These are phyloP conservation scores for Dryadula phaetusa DNA, from an alignment of 2,888 invertebrate genomes.

Conservation along the genomic window DNA sequence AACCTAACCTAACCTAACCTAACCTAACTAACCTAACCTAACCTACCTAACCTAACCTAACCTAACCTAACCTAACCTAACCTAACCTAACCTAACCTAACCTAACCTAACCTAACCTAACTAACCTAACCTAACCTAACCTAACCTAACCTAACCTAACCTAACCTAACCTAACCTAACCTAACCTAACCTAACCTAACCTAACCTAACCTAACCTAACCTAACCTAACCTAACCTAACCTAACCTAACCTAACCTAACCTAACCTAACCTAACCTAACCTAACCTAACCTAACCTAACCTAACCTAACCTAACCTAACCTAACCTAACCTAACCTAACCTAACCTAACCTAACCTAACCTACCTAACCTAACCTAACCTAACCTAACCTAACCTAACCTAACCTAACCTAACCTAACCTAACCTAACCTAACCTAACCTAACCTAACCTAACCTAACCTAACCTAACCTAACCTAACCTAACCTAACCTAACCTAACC, in stretches of 20 bases:
- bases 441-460: not conserved
- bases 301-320: conserved; percentile 2
- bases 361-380: conserved; percentile 4
- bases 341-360: too few relatives aligned
- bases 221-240: not conserved
- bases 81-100: not conserved
- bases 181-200: not conserved
- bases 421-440: conserved; percentile 1
- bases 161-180: not conserved
- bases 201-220: not conserved
- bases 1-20: too few relatives aligned
- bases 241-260: not conserved
- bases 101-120: not conserved
- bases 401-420: not conserved
- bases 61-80: conserved; percentile 1
- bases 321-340: conserved; percentile 1
- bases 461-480: conserved; percentile 2
- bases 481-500: not conserved
- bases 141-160: not conserved
- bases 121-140: not conserved
- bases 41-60: conserved; percentile 7
- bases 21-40: conserved; percentile 4
- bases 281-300: not conserved
- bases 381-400: conserved; percentile 1
- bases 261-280: conserved; percentile 1